These are phyloP conservation scores for Esox lucius DNA, from an alignment of 2,797 vertebrate species.

Conservation along the genomic window DNA sequence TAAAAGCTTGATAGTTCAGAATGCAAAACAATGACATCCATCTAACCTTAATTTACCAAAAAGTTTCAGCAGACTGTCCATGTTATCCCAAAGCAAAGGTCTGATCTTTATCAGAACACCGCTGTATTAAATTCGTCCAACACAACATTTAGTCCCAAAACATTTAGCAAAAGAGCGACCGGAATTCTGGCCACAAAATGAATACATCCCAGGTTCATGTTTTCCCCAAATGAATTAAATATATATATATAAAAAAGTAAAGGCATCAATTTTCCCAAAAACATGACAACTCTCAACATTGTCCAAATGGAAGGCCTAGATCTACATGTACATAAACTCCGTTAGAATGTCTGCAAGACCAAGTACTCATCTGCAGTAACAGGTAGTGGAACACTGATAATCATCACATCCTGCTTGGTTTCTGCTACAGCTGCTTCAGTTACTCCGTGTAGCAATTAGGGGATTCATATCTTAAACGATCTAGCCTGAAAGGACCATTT, in stretches of 20 bases:
- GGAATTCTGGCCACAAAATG: too few relatives aligned
- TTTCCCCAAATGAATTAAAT: constrained; percentile 25
- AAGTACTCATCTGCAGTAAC: constrained; percentile 33
- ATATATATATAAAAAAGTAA: constrained; percentile 17
- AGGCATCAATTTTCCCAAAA: constrained; percentile 7
- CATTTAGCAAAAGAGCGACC: too few relatives aligned
- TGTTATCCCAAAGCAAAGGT: constrained; percentile 20
- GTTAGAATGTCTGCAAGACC: not conserved
- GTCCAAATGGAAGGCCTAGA: constrained; percentile 29
- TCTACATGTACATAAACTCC: constrained; percentile 27
- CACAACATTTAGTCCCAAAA: too few relatives aligned
- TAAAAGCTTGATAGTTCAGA: constrained; percentile 6
- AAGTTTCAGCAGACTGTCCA: constrained; percentile 41
- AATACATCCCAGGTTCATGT: not conserved
- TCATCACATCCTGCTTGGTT: constrained; percentile 8
- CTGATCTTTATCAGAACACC: constrained; percentile 1
- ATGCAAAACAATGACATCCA: not conserved
- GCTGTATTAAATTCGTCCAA: too few relatives aligned
- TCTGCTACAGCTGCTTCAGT: not conserved
- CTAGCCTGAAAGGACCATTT: not conserved
- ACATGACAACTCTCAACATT: constrained; percentile 19
- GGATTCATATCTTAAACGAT: not conserved
- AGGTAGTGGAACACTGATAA: constrained; percentile 15
- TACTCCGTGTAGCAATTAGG: not conserved
- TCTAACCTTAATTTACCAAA: not conserved